Evolutionary conservation across 2,113 vertebrate genomes (phyloP), one percentile per base, ranked within the genome.

Genomic region (Myrmecophaga tridactyla): DNA sequence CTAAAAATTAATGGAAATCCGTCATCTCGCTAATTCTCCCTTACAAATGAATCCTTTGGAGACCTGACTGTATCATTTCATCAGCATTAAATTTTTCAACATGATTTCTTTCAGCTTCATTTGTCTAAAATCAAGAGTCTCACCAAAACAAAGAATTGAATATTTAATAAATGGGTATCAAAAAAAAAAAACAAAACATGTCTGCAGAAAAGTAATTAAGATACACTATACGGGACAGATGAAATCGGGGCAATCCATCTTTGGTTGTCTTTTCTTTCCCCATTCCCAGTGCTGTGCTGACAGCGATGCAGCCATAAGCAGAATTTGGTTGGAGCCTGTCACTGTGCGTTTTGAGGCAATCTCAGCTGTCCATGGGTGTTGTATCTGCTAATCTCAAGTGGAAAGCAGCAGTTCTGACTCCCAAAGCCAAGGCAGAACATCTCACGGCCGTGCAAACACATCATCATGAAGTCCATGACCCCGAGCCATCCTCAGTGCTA

Each of bases 201-300:
- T 51, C 62, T 88, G 14, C 73, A 94, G 12, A 56, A 48, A 87
- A 90, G 65, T 89, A 80, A 90, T 96, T 90, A 96, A 90, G 63
- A 72, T 34, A 72, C 36, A 48, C 41, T 77, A 83, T 63, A 58
- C 77, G 48, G 81, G 2, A 48, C 63, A 69, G 58, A 94, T 84
- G 90, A 69, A 86, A 85, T 34, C 12, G 9, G 1, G 3, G n/a
- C 60, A 62, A 63, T n/a, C 86, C 77, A 60, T 89, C 58, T 92
- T 63, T 46, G 34, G 34, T 48, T 76, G 39, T 13, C 82, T 90
- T 85, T 94, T 75, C 36, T 73, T 62, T 48, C 58, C n/a, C 48
- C 29, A 36, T 69, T 81, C 34, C 31, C 9, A 85, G 31, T 76
- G 81, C 5, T 34, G 60, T 83, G 46, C 58, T 58, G 36, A 58